Evolutionary conservation across 2,113 vertebrate genomes (phyloP), one percentile per base, ranked within the genome.

Genomic region (Siniperca knerii): DNA sequence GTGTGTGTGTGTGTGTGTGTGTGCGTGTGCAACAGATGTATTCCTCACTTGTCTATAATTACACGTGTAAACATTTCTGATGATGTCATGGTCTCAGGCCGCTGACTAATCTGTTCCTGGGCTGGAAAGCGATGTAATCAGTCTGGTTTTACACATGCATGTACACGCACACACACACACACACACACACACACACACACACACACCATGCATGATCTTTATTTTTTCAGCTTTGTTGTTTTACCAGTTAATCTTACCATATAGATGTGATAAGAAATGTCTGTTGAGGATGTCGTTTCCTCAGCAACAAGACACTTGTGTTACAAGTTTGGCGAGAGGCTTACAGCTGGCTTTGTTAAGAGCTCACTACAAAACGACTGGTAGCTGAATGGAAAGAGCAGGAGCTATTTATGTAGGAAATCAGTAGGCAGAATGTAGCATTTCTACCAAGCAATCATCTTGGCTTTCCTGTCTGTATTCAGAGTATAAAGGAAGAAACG

Each of bases 11-110:
- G 81, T 69, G 67, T 54, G 48, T 46, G 67, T 71, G 81, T 82
- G 85, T 52, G 64, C 52, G 69, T 60, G 70, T 55, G 40, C 72
- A 77, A 82, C 87, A 88, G 90, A 89, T 89, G 85, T 90, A 92
- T 92, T 93, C 86, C 89, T 90, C 87, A 89, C 91, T 90, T 83
- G 75, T 88, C 90, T 94, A 85, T 94, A 94, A 95, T 95, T 92
- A 95, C 79, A 86, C 11, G 75, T 90, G 92, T 91, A 93, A 94
- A 94, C 90, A 92, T 93, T 93, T 90, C 83, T 85, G 84, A 86
- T 94, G 92, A 93, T 90, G 91, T 93, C 92, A 93, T 89, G 83
- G 79, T 83, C 84, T 86, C 91, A 88, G 87, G 85, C 82, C 60
- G 75, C 92, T 93, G 93, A 92, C 92, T 90, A 88, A 93, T 90